These are phyloP conservation scores for Anisognathus igniventris DNA, from an alignment of 2,797 vertebrate genomes.

Conservation along the genomic window DNA sequence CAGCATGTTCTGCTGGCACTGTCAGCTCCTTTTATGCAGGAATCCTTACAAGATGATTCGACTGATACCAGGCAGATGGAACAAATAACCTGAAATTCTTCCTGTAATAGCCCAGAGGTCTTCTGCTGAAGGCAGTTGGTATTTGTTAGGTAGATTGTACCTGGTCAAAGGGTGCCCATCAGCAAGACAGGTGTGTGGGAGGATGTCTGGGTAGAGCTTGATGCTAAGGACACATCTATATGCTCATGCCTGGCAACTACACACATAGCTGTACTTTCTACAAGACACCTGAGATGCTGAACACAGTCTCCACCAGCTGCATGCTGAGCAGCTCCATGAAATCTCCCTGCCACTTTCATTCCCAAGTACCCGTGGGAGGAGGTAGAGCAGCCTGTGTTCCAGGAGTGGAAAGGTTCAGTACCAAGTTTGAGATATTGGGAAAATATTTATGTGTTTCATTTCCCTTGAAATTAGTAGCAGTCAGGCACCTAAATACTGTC, in stretches of 20 bases:
- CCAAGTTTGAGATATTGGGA: not conserved
- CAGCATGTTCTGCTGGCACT: not conserved
- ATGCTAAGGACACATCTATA: not conserved
- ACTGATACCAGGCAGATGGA: not conserved
- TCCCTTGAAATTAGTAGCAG: not conserved
- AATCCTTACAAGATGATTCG: not conserved
- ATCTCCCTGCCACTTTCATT: not conserved
- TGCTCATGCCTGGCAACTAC: not conserved
- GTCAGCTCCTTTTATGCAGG: not conserved
- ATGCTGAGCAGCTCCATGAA: not conserved
- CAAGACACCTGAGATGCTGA: not conserved
- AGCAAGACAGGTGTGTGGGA: not conserved
- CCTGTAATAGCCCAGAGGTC: not conserved
- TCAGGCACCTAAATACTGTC: not conserved
- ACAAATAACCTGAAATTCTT: not conserved
- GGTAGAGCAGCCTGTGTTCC: not conserved
- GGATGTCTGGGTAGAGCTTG: not conserved
- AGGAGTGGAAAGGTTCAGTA: not conserved
- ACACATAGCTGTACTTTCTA: not conserved
- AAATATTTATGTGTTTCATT: not conserved
- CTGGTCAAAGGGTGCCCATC: not conserved
- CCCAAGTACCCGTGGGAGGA: accelerated
- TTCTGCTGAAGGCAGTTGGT: not conserved
- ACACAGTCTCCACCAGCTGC: not conserved
- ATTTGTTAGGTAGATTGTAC: not conserved